These are phyloP conservation scores for Xiphophorus hellerii DNA, from an alignment of 2,113 vertebrate species.

Conservation along the genomic window DNA sequence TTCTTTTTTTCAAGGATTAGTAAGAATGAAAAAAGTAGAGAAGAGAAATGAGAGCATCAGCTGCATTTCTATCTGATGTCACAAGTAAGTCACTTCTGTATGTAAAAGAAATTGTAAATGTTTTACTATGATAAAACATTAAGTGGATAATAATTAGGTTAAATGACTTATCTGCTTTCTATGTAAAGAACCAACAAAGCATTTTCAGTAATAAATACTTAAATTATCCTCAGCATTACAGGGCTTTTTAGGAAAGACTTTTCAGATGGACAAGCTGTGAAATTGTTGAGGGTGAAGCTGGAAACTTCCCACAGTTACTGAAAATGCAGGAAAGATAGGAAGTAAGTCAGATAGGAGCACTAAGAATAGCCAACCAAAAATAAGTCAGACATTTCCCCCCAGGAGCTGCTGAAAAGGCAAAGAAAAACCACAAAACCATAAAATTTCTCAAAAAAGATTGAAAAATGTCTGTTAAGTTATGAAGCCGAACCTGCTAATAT, in stretches of 20 bases:
- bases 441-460: no score
- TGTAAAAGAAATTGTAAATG: no score
- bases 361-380: background rate
- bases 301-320: slow-evolving; percentile 1
- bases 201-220: no score
- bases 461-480: no score
- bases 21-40: background rate
- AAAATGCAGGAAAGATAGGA: slow-evolving; percentile 1
- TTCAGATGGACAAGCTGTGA: background rate
- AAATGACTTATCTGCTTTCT: background rate
- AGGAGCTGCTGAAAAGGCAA: background rate
- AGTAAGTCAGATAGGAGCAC: background rate
- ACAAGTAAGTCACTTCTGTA: no score
- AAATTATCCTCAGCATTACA: no score
- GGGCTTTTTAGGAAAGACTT: no score
- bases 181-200: no score
- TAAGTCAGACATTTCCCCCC: slow-evolving; percentile 8
- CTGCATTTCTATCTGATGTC: background rate
- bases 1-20: background rate
- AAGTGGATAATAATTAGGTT: background rate
- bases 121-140: no score
- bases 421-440: background rate
- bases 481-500: no score
- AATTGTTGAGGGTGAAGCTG: background rate
- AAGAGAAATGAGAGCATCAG: background rate